Conservation (phyloP, 2,888 invertebrate genomes). For the Caenorhabditis becei region DNA sequence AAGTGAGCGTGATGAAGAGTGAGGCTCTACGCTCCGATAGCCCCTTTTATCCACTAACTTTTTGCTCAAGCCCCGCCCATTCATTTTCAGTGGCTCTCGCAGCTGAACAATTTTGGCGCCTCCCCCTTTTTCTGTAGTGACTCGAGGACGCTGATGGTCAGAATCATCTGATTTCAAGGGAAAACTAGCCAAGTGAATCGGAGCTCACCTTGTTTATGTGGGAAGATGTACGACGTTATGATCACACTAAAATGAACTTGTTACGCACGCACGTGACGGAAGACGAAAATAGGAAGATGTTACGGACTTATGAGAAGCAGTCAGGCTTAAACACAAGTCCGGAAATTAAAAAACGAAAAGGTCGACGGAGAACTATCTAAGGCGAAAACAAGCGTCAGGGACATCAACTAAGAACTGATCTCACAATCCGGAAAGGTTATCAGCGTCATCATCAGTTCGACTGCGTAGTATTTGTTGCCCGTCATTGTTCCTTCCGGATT, state of each 20-base stretch:
- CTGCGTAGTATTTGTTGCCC: not conserved
- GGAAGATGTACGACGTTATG: constrained; percentile 13
- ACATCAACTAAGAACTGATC: not conserved
- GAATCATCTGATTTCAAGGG: not conserved
- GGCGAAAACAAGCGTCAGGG: not conserved
- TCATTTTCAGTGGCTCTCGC: constrained; percentile 41
- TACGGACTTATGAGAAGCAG: not conserved
- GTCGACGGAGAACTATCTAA: not conserved
- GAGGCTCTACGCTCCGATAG: constrained; percentile 31
- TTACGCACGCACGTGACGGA: constrained; percentile 15
- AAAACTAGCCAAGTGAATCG: constrained; percentile 36
- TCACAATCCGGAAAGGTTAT: not conserved
- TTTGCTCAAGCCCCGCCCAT: constrained; percentile 53
- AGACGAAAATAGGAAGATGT: constrained; percentile 11
- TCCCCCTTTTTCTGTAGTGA: constrained; percentile 37
- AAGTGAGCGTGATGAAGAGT: constrained; percentile 59
- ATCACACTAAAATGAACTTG: not conserved
- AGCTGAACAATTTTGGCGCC: constrained; percentile 33
- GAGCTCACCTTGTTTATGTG: constrained; percentile 30
- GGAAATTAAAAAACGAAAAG: not conserved
- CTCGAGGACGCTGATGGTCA: not conserved
- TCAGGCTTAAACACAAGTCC: constrained; percentile 6
- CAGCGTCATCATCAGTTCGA: not conserved
- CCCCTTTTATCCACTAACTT: constrained; percentile 53
- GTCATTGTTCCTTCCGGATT: constrained; percentile 1